These are phyloP conservation scores for Hippocampus abdominalis DNA, from an alignment of 2,113 vertebrate species.

Conservation along the genomic window DNA sequence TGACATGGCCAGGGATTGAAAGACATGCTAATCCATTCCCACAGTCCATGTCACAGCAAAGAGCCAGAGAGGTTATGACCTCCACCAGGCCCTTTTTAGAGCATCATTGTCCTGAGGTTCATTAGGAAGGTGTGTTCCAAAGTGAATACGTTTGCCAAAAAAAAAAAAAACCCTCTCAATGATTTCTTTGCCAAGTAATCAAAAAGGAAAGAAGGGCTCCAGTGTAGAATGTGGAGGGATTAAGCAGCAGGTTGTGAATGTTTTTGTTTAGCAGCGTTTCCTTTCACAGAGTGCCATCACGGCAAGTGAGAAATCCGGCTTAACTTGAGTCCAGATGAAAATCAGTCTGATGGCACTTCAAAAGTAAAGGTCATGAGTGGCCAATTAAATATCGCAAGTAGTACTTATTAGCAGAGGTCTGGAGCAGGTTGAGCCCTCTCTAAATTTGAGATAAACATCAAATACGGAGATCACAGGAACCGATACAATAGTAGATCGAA, in stretches of 20 bases:
- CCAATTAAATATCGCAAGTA: constrained; percentile 43
- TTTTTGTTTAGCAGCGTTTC: constrained; percentile 27
- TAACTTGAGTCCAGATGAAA: constrained; percentile 46
- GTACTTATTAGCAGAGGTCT: constrained; percentile 29
- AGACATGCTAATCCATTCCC: constrained; percentile 61
- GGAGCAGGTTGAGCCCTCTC: constrained; percentile 3
- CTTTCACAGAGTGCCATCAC: constrained; percentile 43
- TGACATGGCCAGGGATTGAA: constrained; percentile 46
- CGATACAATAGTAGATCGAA: not conserved
- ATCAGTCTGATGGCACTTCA: constrained; percentile 53
- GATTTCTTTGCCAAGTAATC: constrained; percentile 25
- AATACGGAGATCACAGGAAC: not conserved
- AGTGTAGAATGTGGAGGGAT: constrained; percentile 29
- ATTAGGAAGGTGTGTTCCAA: constrained; percentile 28
- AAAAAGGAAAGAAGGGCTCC: constrained; percentile 2
- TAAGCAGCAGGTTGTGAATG: constrained; percentile 25
- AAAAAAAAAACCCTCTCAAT: not conserved
- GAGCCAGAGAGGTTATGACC: constrained; percentile 47
- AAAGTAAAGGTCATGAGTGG: constrained; percentile 55
- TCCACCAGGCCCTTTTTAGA: constrained; percentile 28
- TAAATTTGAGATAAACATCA: constrained; percentile 14
- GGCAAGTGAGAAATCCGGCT: constrained; percentile 58
- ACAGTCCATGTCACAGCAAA: constrained; percentile 51
- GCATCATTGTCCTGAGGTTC: constrained; percentile 29
- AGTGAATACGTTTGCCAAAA: constrained; percentile 12